These are phyloP conservation scores for Amphiprion percula DNA, from an alignment of 2,113 vertebrate genomes.

Conservation along the genomic window DNA sequence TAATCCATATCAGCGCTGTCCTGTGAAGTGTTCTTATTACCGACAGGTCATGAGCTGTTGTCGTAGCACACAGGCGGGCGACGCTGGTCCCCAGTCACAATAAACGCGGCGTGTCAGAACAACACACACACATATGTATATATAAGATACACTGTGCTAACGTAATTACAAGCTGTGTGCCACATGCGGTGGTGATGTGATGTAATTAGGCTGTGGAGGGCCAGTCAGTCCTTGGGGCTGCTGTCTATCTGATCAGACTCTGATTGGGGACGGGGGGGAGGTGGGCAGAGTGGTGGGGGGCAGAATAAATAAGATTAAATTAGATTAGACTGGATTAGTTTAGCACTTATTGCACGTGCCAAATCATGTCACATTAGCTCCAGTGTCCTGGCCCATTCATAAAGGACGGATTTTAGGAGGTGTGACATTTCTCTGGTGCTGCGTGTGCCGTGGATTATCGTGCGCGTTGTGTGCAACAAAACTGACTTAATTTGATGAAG, in stretches of 20 bases:
- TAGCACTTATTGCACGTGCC: conserved; percentile 85
- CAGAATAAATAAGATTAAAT: conserved; percentile 82
- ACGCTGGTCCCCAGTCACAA: conserved; percentile 25
- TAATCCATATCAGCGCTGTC: conserved; percentile 56
- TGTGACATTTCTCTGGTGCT: conserved; percentile 76
- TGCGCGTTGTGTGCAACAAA: conserved; percentile 32
- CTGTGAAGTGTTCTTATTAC: conserved; percentile 57
- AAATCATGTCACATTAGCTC: conserved; percentile 84
- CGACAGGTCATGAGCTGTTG: conserved; percentile 54
- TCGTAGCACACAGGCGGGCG: conserved; percentile 31
- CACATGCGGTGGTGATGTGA: conserved; percentile 78
- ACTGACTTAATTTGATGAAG: conserved; percentile 53
- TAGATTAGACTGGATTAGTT: conserved; percentile 84
- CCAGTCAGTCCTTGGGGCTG: conserved; percentile 79
- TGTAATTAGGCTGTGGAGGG: conserved; percentile 77
- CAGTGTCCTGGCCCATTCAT: conserved; percentile 79
- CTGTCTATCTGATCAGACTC: conserved; percentile 79
- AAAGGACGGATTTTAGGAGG: conserved; percentile 74
- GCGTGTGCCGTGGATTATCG: conserved; percentile 34
- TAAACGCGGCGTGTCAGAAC: conserved; percentile 29
- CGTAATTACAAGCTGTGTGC: conserved; percentile 75
- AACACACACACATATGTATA: conserved; percentile 19
- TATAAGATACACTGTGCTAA: conserved; percentile 67
- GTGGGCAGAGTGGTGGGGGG: conserved; percentile 36
- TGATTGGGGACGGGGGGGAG: conserved; percentile 67